Base-by-base conservation (phyloP, 1,140 invertebrate genomes). In the Brachionus plicatilis region DNA sequence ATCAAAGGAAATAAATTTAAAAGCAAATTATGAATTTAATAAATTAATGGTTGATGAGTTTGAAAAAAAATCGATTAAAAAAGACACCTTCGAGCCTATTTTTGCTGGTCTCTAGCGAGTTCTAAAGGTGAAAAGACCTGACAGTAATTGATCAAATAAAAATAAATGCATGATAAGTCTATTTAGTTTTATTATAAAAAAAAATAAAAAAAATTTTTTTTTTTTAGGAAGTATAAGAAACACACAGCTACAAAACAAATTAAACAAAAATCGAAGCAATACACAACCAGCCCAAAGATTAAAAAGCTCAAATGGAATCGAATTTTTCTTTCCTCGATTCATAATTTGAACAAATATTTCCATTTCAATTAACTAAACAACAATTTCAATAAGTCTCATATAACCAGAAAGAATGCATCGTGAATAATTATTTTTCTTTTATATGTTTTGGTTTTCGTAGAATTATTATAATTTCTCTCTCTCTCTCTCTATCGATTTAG, bases 261-360 rank as follows among this genome's bases (percentile, higher is more conserved):
- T n/a, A 53, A 53, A 53, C 14, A 14, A 53, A n/a, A 53, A 53
- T 53, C 14, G 47, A n/a, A 53, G 47, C 14, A n/a, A 53, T 37
- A 37, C 33, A 37, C 53, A 60, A 20, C 53, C 43, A 75, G 41
- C 43, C 33, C 33, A 75, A 45, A 45, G 41, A 72, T 43, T 43
- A 43, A 45, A 45, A 75, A 75, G 70, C 33, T 43, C 33, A 75
- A 45, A 75, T 75, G 33, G 17, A 75, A 43, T 24, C 37, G 27
- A 76, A 76, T 29, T 37, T 76, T 76, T 24, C 17, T 75, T 43
- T 75, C 37, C 41, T 45, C 20, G 14, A 14, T 75, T 50, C 41
- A 76, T 50, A 76, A 76, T 76, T 76, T 50, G 43, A 60, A 60
- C 53, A 76, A 50, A 76, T 76, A 76, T 76, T 76, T 76, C 70